Conservation (phyloP, 2,113 vertebrate species). For the Chaenocephalus aceratus region DNA sequence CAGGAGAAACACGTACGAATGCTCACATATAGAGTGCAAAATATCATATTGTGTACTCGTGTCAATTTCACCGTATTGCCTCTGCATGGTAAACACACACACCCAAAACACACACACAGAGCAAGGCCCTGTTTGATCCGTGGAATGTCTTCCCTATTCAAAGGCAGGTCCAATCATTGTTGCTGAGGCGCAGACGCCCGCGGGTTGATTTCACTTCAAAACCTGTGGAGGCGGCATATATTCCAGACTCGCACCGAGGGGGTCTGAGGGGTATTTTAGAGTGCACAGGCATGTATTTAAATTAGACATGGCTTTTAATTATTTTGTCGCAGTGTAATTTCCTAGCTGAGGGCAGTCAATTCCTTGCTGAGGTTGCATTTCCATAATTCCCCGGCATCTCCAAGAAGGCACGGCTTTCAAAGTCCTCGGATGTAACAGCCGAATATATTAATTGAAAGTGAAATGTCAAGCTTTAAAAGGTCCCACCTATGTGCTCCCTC, state of each 20-base stretch:
- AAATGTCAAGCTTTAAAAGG: constrained; percentile 72
- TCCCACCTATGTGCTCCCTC: constrained; percentile 38
- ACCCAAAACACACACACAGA: not conserved
- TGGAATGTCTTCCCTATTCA: constrained; percentile 27
- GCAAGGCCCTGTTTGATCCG: constrained; percentile 6
- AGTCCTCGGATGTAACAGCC: constrained; percentile 31
- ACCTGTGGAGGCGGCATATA: constrained; percentile 74
- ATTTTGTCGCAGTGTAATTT: constrained; percentile 80
- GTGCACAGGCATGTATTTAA: constrained; percentile 71
- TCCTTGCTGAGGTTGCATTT: constrained; percentile 75
- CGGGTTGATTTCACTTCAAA: constrained; percentile 57
- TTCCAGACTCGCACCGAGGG: constrained; percentile 50
- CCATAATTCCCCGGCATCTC: constrained; percentile 66
- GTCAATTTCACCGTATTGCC: constrained; percentile 32
- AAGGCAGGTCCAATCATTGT: constrained; percentile 51
- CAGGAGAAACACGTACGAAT: constrained; percentile 6
- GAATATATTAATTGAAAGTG: constrained; percentile 65
- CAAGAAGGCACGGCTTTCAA: constrained; percentile 32
- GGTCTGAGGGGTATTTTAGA: constrained; percentile 65
- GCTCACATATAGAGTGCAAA: not conserved
- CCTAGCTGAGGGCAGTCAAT: constrained; percentile 70
- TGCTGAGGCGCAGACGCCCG: constrained; percentile 20
- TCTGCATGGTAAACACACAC: not conserved
- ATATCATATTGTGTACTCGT: not conserved
- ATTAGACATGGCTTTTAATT: constrained; percentile 84